Conservation (phyloP, 2,888 invertebrate species). For the Agrotis puta region DNA sequence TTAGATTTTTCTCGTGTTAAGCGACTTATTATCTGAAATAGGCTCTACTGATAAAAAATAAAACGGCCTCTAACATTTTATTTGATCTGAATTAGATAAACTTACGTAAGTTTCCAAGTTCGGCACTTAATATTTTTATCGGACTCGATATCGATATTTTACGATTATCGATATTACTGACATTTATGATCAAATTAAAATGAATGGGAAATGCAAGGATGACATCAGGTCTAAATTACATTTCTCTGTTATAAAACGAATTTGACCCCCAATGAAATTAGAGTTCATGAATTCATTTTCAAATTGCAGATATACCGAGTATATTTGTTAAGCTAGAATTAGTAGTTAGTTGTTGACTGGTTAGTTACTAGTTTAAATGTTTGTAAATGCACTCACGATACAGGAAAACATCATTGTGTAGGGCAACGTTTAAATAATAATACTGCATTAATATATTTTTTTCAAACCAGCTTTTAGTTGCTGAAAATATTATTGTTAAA, state of each 20-base stretch:
- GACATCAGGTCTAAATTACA: constrained; percentile 21
- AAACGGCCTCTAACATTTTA: constrained; percentile 50
- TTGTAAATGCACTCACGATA: too few species aligned
- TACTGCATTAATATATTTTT: background rate
- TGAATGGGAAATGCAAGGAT: constrained; percentile 47
- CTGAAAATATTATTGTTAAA: background rate
- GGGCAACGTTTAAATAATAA: too few species aligned
- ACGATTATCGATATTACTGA: constrained; percentile 45
- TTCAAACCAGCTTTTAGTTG: background rate
- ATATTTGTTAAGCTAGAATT: background rate
- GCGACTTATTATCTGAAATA: constrained; percentile 40
- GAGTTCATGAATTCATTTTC: background rate
- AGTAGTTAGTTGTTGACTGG: too few species aligned
- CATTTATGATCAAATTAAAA: constrained; percentile 55
- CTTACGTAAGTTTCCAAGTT: constrained; percentile 41
- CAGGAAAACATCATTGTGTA: too few species aligned
- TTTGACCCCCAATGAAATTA: background rate
- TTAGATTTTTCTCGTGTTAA: constrained; percentile 39
- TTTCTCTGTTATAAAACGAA: background rate
- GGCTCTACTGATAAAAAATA: constrained; percentile 38
- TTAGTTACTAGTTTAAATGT: too few species aligned
- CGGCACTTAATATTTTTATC: constrained; percentile 45
- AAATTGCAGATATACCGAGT: background rate
- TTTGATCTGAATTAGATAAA: constrained; percentile 57
- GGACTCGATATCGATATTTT: constrained; percentile 51